phyloP scores from a whole-genome alignment of 2,113 vertebrate species.

The Lucifuga dentata region DNA sequence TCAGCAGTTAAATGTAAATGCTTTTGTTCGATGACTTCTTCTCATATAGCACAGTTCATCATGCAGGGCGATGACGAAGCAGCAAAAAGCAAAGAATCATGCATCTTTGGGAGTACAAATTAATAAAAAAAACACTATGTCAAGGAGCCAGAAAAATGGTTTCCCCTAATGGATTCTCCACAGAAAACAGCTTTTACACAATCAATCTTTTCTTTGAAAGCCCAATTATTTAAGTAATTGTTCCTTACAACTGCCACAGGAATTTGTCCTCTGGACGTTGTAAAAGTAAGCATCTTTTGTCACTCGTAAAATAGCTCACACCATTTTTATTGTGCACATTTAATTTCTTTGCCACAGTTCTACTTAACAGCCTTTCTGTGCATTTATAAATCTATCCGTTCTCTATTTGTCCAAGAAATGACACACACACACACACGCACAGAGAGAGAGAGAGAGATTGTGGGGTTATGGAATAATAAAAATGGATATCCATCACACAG shows the following conservation, averaged over 20 bases:
- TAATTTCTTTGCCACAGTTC: conserved; percentile 70
- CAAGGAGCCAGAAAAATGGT: conserved; percentile 84
- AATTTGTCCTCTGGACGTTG: conserved; percentile 83
- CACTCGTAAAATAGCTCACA: conserved; percentile 75
- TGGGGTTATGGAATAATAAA: conserved; percentile 55
- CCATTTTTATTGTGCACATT: conserved; percentile 76
- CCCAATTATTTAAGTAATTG: conserved; percentile 88
- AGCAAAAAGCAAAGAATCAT: conserved; percentile 79
- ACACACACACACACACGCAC: conserved; percentile 6
- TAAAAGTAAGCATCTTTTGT: conserved; percentile 84
- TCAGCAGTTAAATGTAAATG: conserved; percentile 80
- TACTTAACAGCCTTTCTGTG: conserved; percentile 69
- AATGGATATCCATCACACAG: conserved; percentile 43
- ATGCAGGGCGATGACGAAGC: conserved; percentile 73
- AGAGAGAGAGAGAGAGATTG: no score
- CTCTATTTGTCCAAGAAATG: conserved; percentile 61
- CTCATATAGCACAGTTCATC: conserved; percentile 73
- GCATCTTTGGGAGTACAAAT: conserved; percentile 84
- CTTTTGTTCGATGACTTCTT: conserved; percentile 73
- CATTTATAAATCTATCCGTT: conserved; percentile 73
- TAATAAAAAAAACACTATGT: conserved; percentile 85
- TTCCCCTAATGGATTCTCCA: conserved; percentile 86
- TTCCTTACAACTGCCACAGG: conserved; percentile 83
- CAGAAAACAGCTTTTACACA: conserved; percentile 87
- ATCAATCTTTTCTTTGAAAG: conserved; percentile 85